Percentiles rank a stretch among this genome's conserved stretches.
Conservation (phyloP, 23 tunicate species). For the Phallusia fumigata region DNA sequence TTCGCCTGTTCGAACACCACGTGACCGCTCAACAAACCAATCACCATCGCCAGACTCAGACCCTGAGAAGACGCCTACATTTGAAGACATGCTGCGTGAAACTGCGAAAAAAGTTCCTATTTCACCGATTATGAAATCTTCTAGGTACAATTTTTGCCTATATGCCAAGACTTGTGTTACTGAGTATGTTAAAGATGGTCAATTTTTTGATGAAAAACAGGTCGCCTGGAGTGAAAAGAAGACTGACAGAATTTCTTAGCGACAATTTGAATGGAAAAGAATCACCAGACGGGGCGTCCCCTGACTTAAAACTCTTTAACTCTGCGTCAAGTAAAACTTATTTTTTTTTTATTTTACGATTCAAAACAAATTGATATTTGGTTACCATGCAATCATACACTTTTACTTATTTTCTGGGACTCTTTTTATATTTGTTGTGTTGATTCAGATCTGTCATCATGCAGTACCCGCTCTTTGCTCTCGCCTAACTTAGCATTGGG, state of each 20-base stretch:
- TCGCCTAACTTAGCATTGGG: conserved; percentile 16
- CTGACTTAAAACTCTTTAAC: neutral
- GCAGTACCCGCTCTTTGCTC: conserved; percentile 34
- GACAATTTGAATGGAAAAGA: neutral
- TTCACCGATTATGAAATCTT: conserved; percentile 10
- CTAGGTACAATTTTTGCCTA: neutral
- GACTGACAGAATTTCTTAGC: neutral
- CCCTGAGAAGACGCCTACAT: conserved; percentile 3
- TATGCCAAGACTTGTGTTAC: neutral
- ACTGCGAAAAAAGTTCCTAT: conserved; percentile 29
- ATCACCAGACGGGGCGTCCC: neutral
- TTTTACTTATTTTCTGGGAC: too few relatives aligned
- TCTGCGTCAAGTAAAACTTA: neutral
- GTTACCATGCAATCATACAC: too few relatives aligned
- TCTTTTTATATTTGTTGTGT: too few relatives aligned
- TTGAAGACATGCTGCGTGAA: conserved; percentile 28
- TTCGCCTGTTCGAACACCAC: neutral
- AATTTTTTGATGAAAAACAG: neutral
- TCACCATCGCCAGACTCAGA: neutral
- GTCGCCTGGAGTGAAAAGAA: neutral
- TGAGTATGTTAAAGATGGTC: neutral
- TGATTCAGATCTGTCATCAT: conserved; percentile 16
- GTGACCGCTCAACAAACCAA: neutral
- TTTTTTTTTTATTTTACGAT: too few relatives aligned
- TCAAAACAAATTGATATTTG: too few relatives aligned